Percentiles rank a stretch among this genome's conserved stretches.
These are phyloP conservation scores for Umimayanthus kanabou DNA, from an alignment of 92 coral and sea anemone species.

Conservation along the genomic window DNA sequence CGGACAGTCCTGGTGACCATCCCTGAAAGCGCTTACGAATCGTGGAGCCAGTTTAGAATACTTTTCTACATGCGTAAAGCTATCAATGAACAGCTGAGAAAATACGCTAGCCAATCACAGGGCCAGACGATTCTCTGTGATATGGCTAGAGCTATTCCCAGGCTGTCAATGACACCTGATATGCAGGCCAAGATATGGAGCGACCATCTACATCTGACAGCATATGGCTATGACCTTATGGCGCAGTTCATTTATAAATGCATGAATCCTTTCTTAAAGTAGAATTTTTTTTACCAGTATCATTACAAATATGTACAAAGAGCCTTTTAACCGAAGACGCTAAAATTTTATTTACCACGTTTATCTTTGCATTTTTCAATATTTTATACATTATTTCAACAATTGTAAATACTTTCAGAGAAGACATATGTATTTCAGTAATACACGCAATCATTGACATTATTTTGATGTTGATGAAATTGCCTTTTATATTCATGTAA, in stretches of 20 bases:
- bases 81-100: constrained; percentile 79
- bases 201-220: constrained; percentile 91
- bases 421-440: neutral
- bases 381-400: neutral
- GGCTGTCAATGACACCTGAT: constrained; percentile 81
- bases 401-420: too few relatives aligned
- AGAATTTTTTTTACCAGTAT: neutral
- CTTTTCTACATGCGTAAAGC: constrained; percentile 90
- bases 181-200: constrained; percentile 80
- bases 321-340: neutral
- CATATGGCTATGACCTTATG: constrained; percentile 90
- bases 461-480: neutral
- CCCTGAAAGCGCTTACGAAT: constrained; percentile 96
- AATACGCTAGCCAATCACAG: constrained; percentile 79
- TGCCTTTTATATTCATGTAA: neutral
- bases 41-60: constrained; percentile 88
- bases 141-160: constrained; percentile 79
- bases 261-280: constrained; percentile 71
- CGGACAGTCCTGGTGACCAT: constrained; percentile 90
- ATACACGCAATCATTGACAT: neutral
- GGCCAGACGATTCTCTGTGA: constrained; percentile 91
- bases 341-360: neutral
- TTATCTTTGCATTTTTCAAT: too few relatives aligned
- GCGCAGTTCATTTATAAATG: constrained; percentile 89
- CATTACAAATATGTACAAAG: too few relatives aligned